phyloP scores from a whole-genome alignment of 2,888 invertebrate species.

The Isotomurus palustris region DNA sequence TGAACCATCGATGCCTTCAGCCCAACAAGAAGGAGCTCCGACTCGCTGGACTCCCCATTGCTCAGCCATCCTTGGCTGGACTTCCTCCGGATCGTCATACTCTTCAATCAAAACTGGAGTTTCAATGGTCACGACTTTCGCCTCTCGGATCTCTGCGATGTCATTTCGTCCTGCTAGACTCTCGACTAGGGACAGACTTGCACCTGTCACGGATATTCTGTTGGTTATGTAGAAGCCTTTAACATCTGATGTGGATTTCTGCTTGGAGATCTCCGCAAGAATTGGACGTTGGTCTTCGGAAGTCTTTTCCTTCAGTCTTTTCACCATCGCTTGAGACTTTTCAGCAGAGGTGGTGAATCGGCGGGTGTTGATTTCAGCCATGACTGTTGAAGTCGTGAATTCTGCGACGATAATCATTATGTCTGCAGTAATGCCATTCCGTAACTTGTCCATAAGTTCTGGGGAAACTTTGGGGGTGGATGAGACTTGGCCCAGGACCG shows the following conservation, averaged over 20 bases:
- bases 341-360: slow-evolving; percentile 10
- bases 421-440: slow-evolving; percentile 14
- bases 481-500: too few relatives aligned
- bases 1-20: slow-evolving; percentile 12
- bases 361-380: slow-evolving; percentile 10
- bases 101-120: too few relatives aligned
- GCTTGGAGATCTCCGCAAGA: slow-evolving; percentile 8
- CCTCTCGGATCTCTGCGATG: slow-evolving; percentile 27
- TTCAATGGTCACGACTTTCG: slow-evolving; percentile 13
- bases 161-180: slow-evolving; percentile 5
- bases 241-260: slow-evolving; percentile 2
- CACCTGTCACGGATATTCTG: slow-evolving; percentile 20
- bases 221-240: slow-evolving; percentile 28
- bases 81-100: too few relatives aligned
- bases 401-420: slow-evolving; percentile 23
- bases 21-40: slow-evolving; percentile 20
- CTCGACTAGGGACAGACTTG: slow-evolving; percentile 6
- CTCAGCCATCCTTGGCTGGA: too few relatives aligned
- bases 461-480: too few relatives aligned
- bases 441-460: too few relatives aligned
- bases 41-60: slow-evolving; percentile 20
- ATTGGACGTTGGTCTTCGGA: slow-evolving; percentile 17
- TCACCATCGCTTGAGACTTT: slow-evolving; percentile 17
- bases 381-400: slow-evolving; percentile 2
- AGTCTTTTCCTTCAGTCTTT: slow-evolving; percentile 13